Conservation (phyloP, 1,140 invertebrate genomes). For the Tetramorium simillimum region DNA sequence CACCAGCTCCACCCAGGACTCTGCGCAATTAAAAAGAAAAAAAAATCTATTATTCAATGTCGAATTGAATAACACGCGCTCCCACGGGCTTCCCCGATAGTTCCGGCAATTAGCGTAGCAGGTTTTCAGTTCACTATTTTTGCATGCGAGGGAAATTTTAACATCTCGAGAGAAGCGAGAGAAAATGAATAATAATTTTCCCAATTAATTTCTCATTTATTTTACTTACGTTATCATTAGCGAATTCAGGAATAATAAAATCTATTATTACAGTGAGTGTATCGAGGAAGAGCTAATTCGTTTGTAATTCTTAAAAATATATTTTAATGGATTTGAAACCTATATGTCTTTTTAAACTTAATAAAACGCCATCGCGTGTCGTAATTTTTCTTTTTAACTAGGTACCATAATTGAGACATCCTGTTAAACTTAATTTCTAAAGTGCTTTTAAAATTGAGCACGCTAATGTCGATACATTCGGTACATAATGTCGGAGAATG, state of each 20-base stretch:
- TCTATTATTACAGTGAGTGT: background rate
- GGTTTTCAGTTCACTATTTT: background rate
- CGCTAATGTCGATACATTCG: background rate
- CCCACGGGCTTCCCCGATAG: background rate
- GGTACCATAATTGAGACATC: background rate
- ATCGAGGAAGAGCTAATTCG: background rate
- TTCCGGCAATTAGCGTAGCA: background rate
- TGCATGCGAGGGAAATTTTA: background rate
- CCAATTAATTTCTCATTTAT: background rate
- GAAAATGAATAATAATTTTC: background rate
- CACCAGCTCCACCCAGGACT: constrained; percentile 94
- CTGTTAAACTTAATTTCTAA: background rate
- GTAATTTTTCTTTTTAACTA: background rate
- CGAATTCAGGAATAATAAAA: background rate
- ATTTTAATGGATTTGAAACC: background rate
- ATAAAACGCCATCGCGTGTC: background rate
- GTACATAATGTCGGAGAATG: background rate
- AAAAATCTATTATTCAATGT: background rate
- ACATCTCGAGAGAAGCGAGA: background rate
- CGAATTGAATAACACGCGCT: background rate
- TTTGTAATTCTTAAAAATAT: background rate
- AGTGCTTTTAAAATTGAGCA: background rate
- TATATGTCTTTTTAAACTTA: background rate
- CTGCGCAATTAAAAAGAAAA: constrained; percentile 84
- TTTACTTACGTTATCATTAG: background rate